Conservation (phyloP, 1,140 invertebrate species). For the Palaemon carinicauda region DNA sequence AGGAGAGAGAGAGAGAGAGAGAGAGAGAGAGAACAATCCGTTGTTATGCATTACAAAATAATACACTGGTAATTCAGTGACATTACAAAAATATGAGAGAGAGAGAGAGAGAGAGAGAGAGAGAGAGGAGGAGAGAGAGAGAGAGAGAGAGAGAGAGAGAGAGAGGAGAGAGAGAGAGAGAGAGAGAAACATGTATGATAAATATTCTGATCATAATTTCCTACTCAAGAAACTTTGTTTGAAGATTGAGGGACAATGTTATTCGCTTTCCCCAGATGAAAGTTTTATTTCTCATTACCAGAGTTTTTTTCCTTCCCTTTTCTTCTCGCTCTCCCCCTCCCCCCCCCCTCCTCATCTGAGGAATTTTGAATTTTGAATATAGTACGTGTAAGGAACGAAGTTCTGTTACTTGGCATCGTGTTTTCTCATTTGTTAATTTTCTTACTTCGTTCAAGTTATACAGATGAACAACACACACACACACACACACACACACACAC, state of each 20-base stretch:
- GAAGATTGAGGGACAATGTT: not conserved
- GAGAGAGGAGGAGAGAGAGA: not conserved
- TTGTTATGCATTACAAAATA: too few species aligned
- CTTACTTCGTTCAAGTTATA: too few species aligned
- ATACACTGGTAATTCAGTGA: too few species aligned
- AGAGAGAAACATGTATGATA: conserved; percentile 3
- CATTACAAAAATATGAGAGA: too few species aligned
- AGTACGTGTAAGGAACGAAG: too few species aligned
- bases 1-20: not conserved
- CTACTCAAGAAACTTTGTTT: too few species aligned
- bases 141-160: conserved; percentile 28
- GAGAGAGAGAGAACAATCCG: not conserved
- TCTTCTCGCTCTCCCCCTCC: not conserved
- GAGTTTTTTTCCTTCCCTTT: not conserved
- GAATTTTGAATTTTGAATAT: too few species aligned
- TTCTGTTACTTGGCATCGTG: too few species aligned
- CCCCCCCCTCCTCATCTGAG: not conserved
- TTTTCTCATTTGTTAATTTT: too few species aligned
- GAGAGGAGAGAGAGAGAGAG: conserved; percentile 11
- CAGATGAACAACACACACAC: too few species aligned
- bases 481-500: too few species aligned
- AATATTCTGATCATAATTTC: not conserved
- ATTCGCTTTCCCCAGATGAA: not conserved
- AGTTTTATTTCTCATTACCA: not conserved
- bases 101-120: not conserved